Evolutionary conservation across 1,140 invertebrate genomes (phyloP).

Genomic region (Heliothis virescens): DNA sequence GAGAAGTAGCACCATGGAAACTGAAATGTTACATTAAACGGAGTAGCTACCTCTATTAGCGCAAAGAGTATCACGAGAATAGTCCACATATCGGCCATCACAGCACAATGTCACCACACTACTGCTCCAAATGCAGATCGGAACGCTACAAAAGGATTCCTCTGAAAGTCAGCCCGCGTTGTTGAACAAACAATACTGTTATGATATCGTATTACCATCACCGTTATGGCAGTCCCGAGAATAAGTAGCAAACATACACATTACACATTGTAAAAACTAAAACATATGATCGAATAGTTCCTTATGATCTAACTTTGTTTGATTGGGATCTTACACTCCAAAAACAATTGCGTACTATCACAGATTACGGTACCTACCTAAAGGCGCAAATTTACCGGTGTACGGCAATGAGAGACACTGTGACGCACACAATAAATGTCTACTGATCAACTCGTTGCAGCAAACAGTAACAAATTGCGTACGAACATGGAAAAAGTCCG

Average conservation of each 20-base stretch:
- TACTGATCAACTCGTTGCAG: too few species aligned
- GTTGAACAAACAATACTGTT: conserved; percentile 42
- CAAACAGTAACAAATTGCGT: too few species aligned
- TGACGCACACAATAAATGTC: too few species aligned
- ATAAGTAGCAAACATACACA: conserved; percentile 12
- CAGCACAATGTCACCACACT: conserved; percentile 3
- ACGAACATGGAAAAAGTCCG: too few species aligned
- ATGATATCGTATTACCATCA: conserved; percentile 6
- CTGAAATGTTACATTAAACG: conserved; percentile 35
- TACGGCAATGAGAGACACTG: too few species aligned
- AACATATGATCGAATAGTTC: conserved; percentile 3
- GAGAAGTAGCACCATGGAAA: too few species aligned
- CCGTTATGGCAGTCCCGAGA: not conserved
- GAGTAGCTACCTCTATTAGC: conserved; percentile 66
- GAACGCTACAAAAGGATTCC: conserved; percentile 18
- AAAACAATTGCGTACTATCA: not conserved
- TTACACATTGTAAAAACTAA: conserved; percentile 20
- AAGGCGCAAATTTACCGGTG: too few species aligned
- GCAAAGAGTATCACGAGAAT: conserved; percentile 57
- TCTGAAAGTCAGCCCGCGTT: not conserved
- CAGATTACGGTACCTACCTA: too few species aligned
- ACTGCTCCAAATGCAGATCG: not conserved
- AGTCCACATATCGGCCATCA: conserved; percentile 54
- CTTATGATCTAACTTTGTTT: not conserved
- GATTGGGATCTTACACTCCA: too few species aligned